A percentile compares a stretch with the other conserved stretches of the same genome.
Conservation (phyloP, 92 coral and sea anemone genomes). For the Phymanthus crucifer region DNA sequence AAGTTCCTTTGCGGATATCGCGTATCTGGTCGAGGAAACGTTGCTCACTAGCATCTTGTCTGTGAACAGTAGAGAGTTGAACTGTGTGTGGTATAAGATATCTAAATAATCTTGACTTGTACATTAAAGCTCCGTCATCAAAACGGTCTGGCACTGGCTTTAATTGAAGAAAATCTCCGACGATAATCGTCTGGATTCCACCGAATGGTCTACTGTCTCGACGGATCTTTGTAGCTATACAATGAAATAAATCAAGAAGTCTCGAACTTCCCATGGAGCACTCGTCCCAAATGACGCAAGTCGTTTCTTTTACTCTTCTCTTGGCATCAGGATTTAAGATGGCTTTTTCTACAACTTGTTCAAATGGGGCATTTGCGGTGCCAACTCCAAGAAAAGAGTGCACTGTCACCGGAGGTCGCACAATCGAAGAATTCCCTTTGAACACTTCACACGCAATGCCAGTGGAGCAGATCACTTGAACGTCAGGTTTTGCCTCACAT, state of each 20-base stretch:
- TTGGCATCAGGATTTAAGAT: neutral
- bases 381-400: slow-evolving; percentile 42
- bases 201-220: neutral
- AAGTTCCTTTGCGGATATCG: neutral
- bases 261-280: slow-evolving; percentile 25
- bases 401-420: slow-evolving; percentile 1
- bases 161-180: slow-evolving; percentile 29
- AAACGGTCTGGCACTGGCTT: slow-evolving; percentile 18
- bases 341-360: slow-evolving; percentile 5
- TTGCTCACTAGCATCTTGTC: slow-evolving; percentile 32
- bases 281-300: slow-evolving; percentile 22
- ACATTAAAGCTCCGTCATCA: slow-evolving; percentile 14
- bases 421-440: neutral
- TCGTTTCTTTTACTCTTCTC: neutral
- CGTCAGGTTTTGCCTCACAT: neutral
- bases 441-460: slow-evolving; percentile 42
- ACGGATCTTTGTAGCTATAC: neutral
- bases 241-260: slow-evolving; percentile 30
- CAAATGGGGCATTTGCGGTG: slow-evolving; percentile 18
- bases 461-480: slow-evolving; percentile 18
- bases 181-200: slow-evolving; percentile 25
- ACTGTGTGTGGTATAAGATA: slow-evolving; percentile 18
- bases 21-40: no score
- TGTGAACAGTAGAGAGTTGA: slow-evolving; percentile 19
- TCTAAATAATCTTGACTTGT: neutral